Evolutionary conservation across 1,140 invertebrate genomes (phyloP).

Genomic region (Delia radicum): DNA sequence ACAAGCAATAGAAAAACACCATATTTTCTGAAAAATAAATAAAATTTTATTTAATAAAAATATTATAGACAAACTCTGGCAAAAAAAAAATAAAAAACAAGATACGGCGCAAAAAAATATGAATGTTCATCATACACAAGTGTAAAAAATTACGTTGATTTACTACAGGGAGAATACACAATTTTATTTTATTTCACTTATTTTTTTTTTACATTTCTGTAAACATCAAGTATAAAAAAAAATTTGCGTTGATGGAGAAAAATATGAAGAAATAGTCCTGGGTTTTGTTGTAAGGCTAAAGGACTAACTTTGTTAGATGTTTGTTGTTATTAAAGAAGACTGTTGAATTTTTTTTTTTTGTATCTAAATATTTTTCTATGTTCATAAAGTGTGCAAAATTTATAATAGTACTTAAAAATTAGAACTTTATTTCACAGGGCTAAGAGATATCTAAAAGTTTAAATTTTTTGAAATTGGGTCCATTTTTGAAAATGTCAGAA

Average conservation of each 20-base stretch:
- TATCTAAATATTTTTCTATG: background rate
- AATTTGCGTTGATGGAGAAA: too few species aligned
- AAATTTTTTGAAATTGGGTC: too few species aligned
- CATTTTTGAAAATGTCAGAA: too few species aligned
- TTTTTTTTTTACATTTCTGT: background rate
- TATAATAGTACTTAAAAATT: too few species aligned
- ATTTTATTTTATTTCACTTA: too few species aligned
- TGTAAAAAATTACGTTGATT: conserved; percentile 7
- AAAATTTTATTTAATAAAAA: background rate
- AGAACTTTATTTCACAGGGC: too few species aligned
- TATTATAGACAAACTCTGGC: background rate
- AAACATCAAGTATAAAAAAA: background rate
- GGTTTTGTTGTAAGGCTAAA: background rate
- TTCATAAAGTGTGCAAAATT: too few species aligned
- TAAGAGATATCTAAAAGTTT: too few species aligned
- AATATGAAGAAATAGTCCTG: background rate
- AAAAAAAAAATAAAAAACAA: background rate
- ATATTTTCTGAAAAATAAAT: background rate
- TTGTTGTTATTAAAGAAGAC: background rate
- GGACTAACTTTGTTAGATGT: background rate
- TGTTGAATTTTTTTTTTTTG: background rate
- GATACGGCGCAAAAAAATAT: too few species aligned
- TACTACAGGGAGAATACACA: background rate
- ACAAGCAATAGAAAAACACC: background rate
- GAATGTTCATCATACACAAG: background rate